These are phyloP conservation scores for Periphyllus acericola DNA, from an alignment of 2,888 invertebrate species.

Conservation along the genomic window DNA sequence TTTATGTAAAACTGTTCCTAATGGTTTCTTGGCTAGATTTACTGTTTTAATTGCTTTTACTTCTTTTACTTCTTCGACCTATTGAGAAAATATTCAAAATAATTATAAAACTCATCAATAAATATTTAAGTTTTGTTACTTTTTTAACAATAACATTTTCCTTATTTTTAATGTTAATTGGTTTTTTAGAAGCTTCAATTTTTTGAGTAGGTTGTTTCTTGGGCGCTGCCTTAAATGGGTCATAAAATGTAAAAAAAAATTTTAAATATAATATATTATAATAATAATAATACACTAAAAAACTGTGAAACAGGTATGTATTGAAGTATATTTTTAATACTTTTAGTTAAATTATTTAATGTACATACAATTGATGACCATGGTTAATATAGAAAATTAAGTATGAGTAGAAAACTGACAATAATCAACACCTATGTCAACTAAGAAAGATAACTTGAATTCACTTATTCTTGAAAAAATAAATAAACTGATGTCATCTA, in stretches of 20 bases:
- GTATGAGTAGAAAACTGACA: too few species aligned
- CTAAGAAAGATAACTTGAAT: too few species aligned
- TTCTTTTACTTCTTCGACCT: constrained; percentile 28
- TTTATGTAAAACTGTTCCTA: constrained; percentile 47
- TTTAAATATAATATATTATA: too few species aligned
- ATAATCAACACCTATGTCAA: too few species aligned
- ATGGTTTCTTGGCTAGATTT: constrained; percentile 30
- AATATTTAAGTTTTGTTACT: not conserved
- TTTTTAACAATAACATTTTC: constrained; percentile 45
- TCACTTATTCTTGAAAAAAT: too few species aligned
- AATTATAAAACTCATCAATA: constrained; percentile 11
- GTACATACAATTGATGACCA: too few species aligned
- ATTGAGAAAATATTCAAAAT: not conserved
- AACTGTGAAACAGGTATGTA: too few species aligned
- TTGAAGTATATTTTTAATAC: too few species aligned
- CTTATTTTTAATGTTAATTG: constrained; percentile 12
- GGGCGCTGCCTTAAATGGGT: not conserved
- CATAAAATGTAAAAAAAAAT: not conserved
- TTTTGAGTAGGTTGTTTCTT: constrained; percentile 27
- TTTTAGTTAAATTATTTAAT: too few species aligned
- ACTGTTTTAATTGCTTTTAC: constrained; percentile 9
- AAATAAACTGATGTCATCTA: too few species aligned
- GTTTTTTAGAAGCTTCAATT: constrained; percentile 45
- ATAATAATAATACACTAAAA: too few species aligned
- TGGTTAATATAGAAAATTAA: too few species aligned